Evolutionary conservation across 1,140 invertebrate species (phyloP).

Genomic region (Dendrolimus kikuchii): DNA sequence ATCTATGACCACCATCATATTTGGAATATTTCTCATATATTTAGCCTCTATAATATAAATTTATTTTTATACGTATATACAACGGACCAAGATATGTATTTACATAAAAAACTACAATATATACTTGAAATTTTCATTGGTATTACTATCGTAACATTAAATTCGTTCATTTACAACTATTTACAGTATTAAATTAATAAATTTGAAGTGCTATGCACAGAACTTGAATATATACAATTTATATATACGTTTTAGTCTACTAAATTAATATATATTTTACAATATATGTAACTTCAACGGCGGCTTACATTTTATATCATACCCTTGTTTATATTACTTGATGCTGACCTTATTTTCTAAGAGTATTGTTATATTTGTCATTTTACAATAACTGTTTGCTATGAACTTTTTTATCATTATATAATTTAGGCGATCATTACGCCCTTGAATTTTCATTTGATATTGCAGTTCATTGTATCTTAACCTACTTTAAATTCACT

Average conservation of each 20-base stretch:
- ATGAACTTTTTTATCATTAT: background rate
- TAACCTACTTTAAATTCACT: background rate
- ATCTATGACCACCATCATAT: too few relatives aligned
- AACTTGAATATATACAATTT: slow-evolving; percentile 23
- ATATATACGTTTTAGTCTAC: slow-evolving; percentile 4
- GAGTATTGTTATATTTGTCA: slow-evolving; percentile 3
- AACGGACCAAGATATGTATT: slow-evolving; percentile 43
- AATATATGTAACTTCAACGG: slow-evolving; percentile 9
- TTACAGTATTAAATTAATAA: slow-evolving; percentile 23
- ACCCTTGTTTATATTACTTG: too few relatives aligned
- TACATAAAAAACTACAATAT: slow-evolving; percentile 30
- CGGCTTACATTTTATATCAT: background rate
- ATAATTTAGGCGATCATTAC: background rate
- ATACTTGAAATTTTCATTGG: slow-evolving; percentile 22
- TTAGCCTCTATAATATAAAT: slow-evolving; percentile 8
- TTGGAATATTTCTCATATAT: slow-evolving; percentile 1
- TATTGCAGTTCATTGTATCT: background rate
- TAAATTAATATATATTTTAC: slow-evolving; percentile 8
- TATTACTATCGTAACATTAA: slow-evolving; percentile 27
- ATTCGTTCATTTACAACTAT: slow-evolving; percentile 25
- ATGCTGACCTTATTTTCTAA: background rate
- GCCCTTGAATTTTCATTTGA: slow-evolving; percentile 1
- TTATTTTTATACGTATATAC: slow-evolving; percentile 31
- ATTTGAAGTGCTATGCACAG: slow-evolving; percentile 48
- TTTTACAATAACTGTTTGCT: slow-evolving; percentile 6